Evolutionary conservation across 2,888 invertebrate genomes (phyloP).

Genomic region (Elegia similella): DNA sequence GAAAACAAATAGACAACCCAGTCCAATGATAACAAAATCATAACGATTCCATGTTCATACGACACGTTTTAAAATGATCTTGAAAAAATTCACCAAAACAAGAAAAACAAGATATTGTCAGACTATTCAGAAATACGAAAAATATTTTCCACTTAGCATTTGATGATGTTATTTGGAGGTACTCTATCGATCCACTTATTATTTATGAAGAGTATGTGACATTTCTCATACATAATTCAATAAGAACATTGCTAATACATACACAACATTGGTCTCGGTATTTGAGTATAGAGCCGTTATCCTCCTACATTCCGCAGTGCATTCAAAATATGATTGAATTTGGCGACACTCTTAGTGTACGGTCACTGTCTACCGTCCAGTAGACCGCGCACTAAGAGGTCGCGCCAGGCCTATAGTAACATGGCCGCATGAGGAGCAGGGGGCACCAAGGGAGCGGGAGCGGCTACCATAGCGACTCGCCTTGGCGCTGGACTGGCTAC

Average conservation of each 20-base stretch:
- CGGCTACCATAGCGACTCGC: conserved; percentile 32
- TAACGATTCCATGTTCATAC: neutral
- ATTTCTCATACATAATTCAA: neutral
- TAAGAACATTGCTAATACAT: neutral
- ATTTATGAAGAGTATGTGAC: neutral
- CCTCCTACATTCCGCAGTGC: neutral
- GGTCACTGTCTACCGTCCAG: conserved; percentile 64
- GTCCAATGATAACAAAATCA: no score
- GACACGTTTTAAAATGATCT: neutral
- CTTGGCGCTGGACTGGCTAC: conserved; percentile 54
- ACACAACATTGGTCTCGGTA: neutral
- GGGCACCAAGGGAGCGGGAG: conserved; percentile 50
- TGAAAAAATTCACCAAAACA: neutral
- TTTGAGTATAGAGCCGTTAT: neutral
- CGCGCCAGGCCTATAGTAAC: conserved; percentile 79
- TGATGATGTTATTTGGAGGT: neutral
- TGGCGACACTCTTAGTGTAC: conserved; percentile 65
- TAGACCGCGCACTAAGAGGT: conserved; percentile 76
- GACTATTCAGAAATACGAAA: neutral
- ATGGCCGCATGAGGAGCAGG: conserved; percentile 65
- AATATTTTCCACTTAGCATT: neutral
- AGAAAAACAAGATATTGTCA: neutral
- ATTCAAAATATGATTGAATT: conserved; percentile 7
- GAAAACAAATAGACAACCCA: no score
- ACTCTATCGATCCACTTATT: neutral